Evolutionary conservation across 2,113 vertebrate species (phyloP).

Genomic region (Periophthalmus modestus): DNA sequence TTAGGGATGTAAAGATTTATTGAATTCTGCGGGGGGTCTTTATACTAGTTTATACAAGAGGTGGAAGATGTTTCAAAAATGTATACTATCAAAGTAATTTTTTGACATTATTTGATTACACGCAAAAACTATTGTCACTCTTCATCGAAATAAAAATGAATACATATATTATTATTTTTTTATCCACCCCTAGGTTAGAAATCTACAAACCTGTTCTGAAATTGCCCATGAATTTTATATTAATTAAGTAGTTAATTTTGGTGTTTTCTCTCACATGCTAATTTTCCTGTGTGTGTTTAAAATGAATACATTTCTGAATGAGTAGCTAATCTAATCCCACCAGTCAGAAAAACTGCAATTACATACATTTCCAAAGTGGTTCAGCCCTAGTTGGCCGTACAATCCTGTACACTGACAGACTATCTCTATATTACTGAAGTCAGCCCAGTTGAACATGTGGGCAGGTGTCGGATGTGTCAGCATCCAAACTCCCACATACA

Average conservation of each 20-base stretch:
- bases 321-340: neutral
- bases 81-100: no score
- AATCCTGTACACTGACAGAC: neutral
- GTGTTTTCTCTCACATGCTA: neutral
- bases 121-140: no score
- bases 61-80: neutral
- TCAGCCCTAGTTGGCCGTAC: neutral
- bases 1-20: no score
- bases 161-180: no score
- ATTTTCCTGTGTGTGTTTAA: neutral
- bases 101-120: no score
- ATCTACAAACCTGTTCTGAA: no score
- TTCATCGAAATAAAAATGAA: no score
- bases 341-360: neutral
- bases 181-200: no score
- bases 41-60: neutral
- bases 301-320: neutral
- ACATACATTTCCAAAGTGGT: neutral
- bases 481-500: slow-evolving; percentile 4
- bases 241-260: neutral
- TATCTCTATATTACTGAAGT: neutral
- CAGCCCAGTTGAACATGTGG: slow-evolving; percentile 21
- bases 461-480: slow-evolving; percentile 3
- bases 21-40: no score
- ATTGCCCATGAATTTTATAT: no score